Evolutionary conservation across 2,113 vertebrate species (phyloP).

Genomic region (Dolichallabes microphthalmus): DNA sequence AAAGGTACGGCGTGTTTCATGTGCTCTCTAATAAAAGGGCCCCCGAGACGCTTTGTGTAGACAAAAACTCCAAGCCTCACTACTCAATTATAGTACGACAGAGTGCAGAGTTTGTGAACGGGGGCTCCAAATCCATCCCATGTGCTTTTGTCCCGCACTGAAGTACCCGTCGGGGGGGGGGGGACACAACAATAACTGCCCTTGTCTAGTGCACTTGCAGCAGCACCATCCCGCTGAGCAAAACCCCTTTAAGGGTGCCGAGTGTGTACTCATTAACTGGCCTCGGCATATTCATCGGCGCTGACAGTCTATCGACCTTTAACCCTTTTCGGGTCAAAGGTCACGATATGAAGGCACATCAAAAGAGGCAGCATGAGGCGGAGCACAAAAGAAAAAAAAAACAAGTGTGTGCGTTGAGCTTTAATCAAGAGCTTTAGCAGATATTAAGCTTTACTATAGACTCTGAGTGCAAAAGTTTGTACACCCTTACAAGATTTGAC

Average conservation of each 20-base stretch:
- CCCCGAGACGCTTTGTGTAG: constrained; percentile 3
- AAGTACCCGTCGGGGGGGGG: not conserved
- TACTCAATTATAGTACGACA: not conserved
- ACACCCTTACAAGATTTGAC: not conserved
- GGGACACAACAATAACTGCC: constrained; percentile 11
- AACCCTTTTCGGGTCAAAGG: constrained; percentile 48
- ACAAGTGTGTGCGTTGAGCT: not conserved
- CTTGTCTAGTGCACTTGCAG: constrained; percentile 16
- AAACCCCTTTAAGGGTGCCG: not conserved
- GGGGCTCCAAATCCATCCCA: constrained; percentile 19
- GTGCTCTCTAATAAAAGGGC: constrained; percentile 31
- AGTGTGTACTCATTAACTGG: constrained; percentile 32
- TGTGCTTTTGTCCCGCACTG: constrained; percentile 16
- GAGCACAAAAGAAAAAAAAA: not conserved
- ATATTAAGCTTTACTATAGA: not conserved
- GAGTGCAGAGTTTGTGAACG: constrained; percentile 20
- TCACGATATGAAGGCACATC: constrained; percentile 35
- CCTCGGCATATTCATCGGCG: constrained; percentile 48
- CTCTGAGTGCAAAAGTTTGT: not conserved
- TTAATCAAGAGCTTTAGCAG: constrained; percentile 2
- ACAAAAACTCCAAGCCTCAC: constrained; percentile 6
- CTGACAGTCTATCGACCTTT: constrained; percentile 40
- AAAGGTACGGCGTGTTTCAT: not conserved
- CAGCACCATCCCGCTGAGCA: not conserved
- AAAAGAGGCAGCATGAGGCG: constrained; percentile 25